Evolutionary conservation across 1,140 invertebrate species (phyloP).

Genomic region (Leptoteleia sp.): DNA sequence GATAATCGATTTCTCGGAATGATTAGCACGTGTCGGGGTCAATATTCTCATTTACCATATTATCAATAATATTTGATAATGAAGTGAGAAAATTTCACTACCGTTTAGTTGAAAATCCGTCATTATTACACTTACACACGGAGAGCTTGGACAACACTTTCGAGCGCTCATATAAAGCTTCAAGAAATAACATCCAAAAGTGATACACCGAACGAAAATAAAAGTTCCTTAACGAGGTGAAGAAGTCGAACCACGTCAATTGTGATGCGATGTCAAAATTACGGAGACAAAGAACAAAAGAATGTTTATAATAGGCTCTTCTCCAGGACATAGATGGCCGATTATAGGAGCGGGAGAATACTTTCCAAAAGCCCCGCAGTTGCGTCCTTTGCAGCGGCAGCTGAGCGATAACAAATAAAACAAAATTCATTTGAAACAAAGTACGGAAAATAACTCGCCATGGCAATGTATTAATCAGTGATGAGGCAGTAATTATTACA

Average conservation of each 20-base stretch:
- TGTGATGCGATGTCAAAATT: too few relatives aligned
- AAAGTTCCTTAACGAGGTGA: neutral
- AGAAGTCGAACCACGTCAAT: neutral
- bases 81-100: neutral
- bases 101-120: neutral
- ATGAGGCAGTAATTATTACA: too few relatives aligned
- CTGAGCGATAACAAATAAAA: conserved; percentile 1
- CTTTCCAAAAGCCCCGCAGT: conserved; percentile 41
- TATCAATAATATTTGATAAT: neutral
- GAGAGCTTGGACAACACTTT: too few relatives aligned
- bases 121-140: too few relatives aligned
- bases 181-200: conserved; percentile 21
- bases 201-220: conserved; percentile 15
- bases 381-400: neutral
- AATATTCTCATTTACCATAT: too few relatives aligned
- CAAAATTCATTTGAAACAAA: too few relatives aligned
- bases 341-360: conserved; percentile 1
- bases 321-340: conserved; percentile 8
- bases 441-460: too few relatives aligned
- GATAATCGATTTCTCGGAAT: conserved; percentile 29
- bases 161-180: too few relatives aligned
- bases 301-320: too few relatives aligned
- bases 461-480: too few relatives aligned
- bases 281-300: too few relatives aligned
- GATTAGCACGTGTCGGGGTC: neutral